These are phyloP conservation scores for Drosophila merina DNA, from an alignment of 2,888 invertebrate genomes.

Conservation along the genomic window DNA sequence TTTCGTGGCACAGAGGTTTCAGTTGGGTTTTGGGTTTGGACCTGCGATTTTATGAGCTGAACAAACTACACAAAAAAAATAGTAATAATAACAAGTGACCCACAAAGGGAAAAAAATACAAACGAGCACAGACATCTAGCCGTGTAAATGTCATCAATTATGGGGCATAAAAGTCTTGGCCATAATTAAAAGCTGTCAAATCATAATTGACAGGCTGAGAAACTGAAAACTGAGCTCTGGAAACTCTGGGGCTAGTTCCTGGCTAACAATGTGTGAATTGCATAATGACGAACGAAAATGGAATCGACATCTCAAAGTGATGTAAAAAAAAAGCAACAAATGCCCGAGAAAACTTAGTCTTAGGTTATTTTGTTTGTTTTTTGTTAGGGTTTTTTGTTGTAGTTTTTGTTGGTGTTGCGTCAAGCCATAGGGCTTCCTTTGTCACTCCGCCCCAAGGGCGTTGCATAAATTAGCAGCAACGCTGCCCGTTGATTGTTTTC, in stretches of 20 bases:
- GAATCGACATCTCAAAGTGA: conserved; percentile 49
- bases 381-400: neutral
- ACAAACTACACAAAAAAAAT: too few relatives aligned
- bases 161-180: conserved; percentile 37
- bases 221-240: neutral
- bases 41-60: neutral
- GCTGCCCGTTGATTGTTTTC: conserved; percentile 12
- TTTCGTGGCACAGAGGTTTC: neutral
- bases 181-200: conserved; percentile 75
- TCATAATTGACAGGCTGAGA: conserved; percentile 62
- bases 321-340: conserved; percentile 21
- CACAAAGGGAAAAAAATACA: conserved; percentile 27
- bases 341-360: conserved; percentile 34
- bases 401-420: conserved; percentile 16
- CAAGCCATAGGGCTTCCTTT: conserved; percentile 52
- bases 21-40: too few relatives aligned
- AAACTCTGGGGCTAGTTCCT: conserved; percentile 15
- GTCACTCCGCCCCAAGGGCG: conserved; percentile 67
- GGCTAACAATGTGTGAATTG: conserved; percentile 73
- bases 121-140: conserved; percentile 14
- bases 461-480: conserved; percentile 71
- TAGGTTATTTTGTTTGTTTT: too few relatives aligned
- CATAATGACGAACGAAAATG: conserved; percentile 53
- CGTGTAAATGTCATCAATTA: conserved; percentile 69
- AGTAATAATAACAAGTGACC: conserved; percentile 4